Evolutionary conservation across 2,888 invertebrate species (phyloP), one percentile per base, ranked within the genome.

Genomic region (Rugalucina vietnamica): DNA sequence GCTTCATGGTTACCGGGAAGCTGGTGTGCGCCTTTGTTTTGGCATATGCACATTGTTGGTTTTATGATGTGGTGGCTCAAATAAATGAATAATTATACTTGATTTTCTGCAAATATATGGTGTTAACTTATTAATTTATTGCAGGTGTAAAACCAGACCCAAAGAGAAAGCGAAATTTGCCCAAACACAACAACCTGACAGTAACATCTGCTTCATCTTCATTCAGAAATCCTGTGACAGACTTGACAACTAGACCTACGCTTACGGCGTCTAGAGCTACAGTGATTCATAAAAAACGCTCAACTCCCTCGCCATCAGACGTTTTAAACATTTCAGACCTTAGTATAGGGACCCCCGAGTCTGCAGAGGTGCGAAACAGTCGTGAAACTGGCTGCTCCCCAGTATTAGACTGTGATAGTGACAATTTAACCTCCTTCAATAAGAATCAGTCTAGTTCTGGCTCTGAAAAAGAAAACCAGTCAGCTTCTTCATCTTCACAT

Each of bases 131-230:
- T 54, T 57, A 57, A 10, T 5, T 75, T 29, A 5, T 69, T 80
- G 54, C 71, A 82, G 82, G 82, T 70, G 75, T 78, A 14, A 78
- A 70, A 75, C 71, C 60, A 21, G 71, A 65, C 18, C 54, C 82
- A 0, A 36, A 50, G 21, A 76, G 27, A 14, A 60, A 29, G 32
- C 50, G 21, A 34, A 32, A 39, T 49, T 37, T 74, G 75, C 82
- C 86, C 82, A 82, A 82, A 65, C 82, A 70, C 82, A 75, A 78
- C 82, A 82, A 78, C 78, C 65, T 18, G 39, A 71, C 72, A 65
- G 54, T 8, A 76, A 73, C 49, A 43, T 3, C n/a, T 24, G 27
- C 57, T 24, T 4, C 57, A 57, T n/a, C 18, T 24, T 4, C 24
- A 18, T 57, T 27, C n/a, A 57, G 8, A 4, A 57, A 57, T 10